Evolutionary conservation across 2,113 vertebrate genomes (phyloP), one percentile per base, ranked within the genome.

Genomic region (Myiozetetes cayanensis): DNA sequence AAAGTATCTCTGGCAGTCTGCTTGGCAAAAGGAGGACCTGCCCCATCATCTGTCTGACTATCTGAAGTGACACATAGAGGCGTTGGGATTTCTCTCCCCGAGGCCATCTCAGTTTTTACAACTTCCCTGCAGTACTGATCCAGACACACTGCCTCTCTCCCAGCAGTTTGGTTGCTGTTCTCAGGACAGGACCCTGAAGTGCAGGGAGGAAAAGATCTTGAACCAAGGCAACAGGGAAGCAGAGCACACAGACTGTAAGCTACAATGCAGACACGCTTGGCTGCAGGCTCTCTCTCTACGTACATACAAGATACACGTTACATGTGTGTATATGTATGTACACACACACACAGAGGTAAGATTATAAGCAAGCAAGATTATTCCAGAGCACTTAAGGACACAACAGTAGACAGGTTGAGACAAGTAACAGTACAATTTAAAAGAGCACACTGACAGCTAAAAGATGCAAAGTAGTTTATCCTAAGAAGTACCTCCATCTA

Each of bases 381-480:
- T 39, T 79, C 59, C 83, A 92, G 94, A 88, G 87, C 79, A 88
- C 79, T 61, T 95, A 61, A 96, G 96, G 95, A 96, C 76, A 89
- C 81, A 88, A 74, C 33, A 68, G 63, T 7, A 96, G 92, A 43
- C 95, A 95, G 66, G 95, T 59, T 81, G 72, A 96, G 62, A 85
- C 55, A 85, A 62, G 74, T 71, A 95, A 92, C 68, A 96, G 84
- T 2, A 55, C 43, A 73, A 63, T 88, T 77, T 78, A 80, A 63
- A 78, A 86, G 52, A 81, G 61, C 61, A 82, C 2, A 62, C 93
- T 95, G 82, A 82, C 80, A 94, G 86, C 76, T 75, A 71, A 72
- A 89, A 95, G 80, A 96, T 97, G 95, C 80, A 91, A 93, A 95
- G 76, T 23, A 89, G 83, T 61, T 94, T 90, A 88, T 96, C 90